A percentile compares a stretch with the other conserved stretches of the same genome.
phyloP scores from a whole-genome alignment of 1,140 invertebrate species.

The Drosophila pallidifrons region DNA sequence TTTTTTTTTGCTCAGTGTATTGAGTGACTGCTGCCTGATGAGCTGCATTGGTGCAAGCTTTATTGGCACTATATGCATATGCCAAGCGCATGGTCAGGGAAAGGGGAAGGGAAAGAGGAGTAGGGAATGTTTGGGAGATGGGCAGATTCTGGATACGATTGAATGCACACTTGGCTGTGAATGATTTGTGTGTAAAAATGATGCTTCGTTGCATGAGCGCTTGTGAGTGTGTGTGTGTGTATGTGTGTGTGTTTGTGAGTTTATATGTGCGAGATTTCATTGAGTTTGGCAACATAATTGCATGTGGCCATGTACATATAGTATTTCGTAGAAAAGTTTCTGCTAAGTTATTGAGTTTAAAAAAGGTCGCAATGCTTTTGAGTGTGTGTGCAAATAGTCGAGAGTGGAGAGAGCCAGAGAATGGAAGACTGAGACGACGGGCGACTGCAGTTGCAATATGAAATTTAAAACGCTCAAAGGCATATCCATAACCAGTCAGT shows the following conservation, averaged over 20 bases:
- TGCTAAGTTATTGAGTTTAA: constrained; percentile 38
- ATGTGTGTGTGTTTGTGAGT: neutral
- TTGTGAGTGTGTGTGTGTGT: neutral
- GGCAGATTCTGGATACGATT: constrained; percentile 56
- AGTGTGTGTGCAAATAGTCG: constrained; percentile 53
- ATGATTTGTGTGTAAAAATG: constrained; percentile 78
- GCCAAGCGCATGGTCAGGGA: neutral
- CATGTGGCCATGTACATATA: constrained; percentile 57
- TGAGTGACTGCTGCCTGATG: constrained; percentile 24
- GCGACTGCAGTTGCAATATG: constrained; percentile 76
- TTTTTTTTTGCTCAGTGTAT: constrained; percentile 25
- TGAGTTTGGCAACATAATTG: constrained; percentile 73
- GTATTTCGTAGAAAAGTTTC: constrained; percentile 28
- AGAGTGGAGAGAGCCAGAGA: constrained; percentile 42
- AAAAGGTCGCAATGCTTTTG: constrained; percentile 36
- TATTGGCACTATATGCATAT: constrained; percentile 65
- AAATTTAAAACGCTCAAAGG: constrained; percentile 83
- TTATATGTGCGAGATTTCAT: constrained; percentile 58
- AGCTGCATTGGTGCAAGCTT: constrained; percentile 54
- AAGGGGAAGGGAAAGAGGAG: neutral
- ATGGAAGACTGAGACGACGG: constrained; percentile 15
- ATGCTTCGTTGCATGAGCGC: constrained; percentile 27
- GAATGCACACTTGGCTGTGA: constrained; percentile 77
- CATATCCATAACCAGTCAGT: constrained; percentile 78
- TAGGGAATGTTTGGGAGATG: neutral